Evolutionary conservation across 2,888 invertebrate species (phyloP).

Genomic region (Tanytarsus gracilentus): DNA sequence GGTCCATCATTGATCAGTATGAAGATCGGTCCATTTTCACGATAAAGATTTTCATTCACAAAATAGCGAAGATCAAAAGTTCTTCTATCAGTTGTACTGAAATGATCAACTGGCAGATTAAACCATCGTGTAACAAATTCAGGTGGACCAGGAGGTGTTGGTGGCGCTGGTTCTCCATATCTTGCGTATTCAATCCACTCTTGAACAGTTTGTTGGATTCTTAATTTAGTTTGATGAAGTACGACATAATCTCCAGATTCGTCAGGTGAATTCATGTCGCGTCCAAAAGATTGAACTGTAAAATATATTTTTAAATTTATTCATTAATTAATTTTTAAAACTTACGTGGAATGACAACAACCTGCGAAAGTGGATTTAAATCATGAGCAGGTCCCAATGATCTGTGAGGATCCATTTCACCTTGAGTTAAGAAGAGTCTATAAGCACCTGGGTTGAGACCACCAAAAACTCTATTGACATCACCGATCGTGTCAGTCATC

Average conservation of each 20-base stretch:
- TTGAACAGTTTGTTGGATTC: neutral
- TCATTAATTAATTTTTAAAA: neutral
- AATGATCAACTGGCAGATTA: conserved; percentile 6
- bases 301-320: neutral
- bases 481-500: neutral
- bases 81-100: neutral
- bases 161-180: neutral
- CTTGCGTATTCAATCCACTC: neutral
- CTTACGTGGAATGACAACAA: conserved; percentile 20
- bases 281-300: conserved; percentile 17
- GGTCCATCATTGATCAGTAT: conserved; percentile 14
- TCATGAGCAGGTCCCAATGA: conserved; percentile 9
- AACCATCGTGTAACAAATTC: neutral
- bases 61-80: conserved; percentile 17
- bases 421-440: conserved; percentile 14
- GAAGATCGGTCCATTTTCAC: conserved; percentile 24
- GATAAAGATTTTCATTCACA: neutral
- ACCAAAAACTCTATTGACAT: conserved; percentile 11
- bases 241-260: conserved; percentile 15
- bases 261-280: conserved; percentile 9
- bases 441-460: neutral
- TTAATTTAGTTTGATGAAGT: neutral
- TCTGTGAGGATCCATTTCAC: conserved; percentile 21
- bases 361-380: conserved; percentile 3
- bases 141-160: neutral